Percentiles rank a stretch among this genome's conserved stretches.
phyloP scores from a whole-genome alignment of 2,797 vertebrate species.

The Pantherophis vulpinus region DNA sequence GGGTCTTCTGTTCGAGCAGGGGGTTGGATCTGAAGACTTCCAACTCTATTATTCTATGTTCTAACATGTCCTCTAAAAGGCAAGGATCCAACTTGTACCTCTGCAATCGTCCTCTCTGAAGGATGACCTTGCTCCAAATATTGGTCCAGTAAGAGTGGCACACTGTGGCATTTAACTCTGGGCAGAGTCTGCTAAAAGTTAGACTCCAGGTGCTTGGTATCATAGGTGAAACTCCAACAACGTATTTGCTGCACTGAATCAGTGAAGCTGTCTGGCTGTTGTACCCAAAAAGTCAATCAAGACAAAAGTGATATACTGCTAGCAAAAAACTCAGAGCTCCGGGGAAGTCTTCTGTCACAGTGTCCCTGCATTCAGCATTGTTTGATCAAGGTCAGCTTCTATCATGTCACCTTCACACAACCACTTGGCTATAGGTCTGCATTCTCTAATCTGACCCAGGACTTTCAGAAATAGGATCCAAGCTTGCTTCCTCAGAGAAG shows the following conservation, averaged over 20 bases:
- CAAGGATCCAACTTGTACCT: neutral
- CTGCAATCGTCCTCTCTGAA: neutral
- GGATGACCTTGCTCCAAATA: neutral
- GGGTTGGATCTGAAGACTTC: neutral
- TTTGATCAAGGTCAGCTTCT: neutral
- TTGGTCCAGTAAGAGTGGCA: neutral
- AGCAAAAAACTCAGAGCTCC: neutral
- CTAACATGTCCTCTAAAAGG: neutral
- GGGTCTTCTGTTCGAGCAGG: neutral
- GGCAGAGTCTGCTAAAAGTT: neutral
- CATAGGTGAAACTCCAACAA: neutral
- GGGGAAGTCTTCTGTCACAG: neutral
- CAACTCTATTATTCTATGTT: neutral
- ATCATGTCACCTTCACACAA: neutral
- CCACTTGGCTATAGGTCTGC: neutral
- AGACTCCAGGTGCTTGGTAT: neutral
- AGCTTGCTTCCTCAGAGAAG: neutral
- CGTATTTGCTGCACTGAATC: neutral
- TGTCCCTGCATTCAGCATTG: neutral
- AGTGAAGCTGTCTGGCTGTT: neutral
- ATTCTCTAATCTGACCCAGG: neutral
- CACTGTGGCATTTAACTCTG: neutral
- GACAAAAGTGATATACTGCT: neutral
- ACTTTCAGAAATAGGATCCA: slow-evolving; percentile 31
- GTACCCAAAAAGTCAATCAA: neutral